A percentile compares a stretch with the other conserved stretches of the same genome.
These are phyloP conservation scores for Peromyscus melanophrys DNA, from an alignment of 2,797 vertebrate genomes.

Conservation along the genomic window DNA sequence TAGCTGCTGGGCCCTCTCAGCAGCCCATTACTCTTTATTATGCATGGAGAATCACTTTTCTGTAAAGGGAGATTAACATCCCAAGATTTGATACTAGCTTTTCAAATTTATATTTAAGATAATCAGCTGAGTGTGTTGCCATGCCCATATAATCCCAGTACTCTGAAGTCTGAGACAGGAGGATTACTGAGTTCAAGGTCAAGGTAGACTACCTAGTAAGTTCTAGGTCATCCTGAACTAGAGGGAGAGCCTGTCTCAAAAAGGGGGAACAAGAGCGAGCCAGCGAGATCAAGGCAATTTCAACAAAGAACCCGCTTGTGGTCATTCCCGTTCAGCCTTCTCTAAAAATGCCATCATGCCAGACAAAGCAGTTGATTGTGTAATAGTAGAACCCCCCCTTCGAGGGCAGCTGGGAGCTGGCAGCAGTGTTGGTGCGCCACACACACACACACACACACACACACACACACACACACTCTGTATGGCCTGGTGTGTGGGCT, in stretches of 20 bases:
- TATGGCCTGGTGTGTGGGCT: not conserved
- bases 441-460: not conserved
- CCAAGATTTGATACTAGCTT: not conserved
- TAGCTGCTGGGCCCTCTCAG: not conserved
- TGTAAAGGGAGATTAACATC: not conserved
- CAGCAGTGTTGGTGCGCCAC: not conserved
- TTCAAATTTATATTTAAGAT: conserved; percentile 32
- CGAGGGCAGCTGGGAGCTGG: not conserved
- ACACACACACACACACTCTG: not conserved
- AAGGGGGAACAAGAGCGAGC: not conserved
- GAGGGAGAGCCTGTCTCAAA: not conserved
- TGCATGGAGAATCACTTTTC: not conserved
- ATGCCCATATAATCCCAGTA: not conserved
- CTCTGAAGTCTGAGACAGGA: not conserved
- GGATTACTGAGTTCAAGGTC: not conserved
- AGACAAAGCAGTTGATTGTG: conserved; percentile 9
- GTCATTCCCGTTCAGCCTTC: not conserved
- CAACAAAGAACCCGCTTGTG: not conserved
- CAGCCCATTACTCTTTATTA: not conserved
- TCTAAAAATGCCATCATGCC: not conserved
- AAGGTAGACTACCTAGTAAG: not conserved
- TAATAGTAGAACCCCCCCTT: not conserved
- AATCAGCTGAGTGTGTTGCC: not conserved
- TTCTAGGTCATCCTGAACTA: not conserved
- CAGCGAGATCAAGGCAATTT: not conserved